phyloP scores from a whole-genome alignment of 2,888 invertebrate species.

The Erebia ligea region DNA sequence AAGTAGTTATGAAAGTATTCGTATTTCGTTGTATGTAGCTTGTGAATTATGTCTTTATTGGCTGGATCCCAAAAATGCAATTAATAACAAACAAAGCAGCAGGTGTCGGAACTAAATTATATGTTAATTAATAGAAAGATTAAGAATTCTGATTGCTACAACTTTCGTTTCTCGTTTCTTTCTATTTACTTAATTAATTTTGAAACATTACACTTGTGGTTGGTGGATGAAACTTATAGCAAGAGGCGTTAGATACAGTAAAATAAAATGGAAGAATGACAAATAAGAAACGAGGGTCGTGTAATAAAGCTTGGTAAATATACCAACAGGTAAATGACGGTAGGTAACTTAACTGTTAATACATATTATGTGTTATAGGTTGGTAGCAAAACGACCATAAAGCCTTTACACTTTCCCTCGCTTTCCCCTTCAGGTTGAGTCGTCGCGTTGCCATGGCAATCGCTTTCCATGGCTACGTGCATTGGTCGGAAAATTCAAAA shows the following conservation, averaged over 20 bases:
- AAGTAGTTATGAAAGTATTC: slow-evolving; percentile 1
- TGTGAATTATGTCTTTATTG: slow-evolving; percentile 34
- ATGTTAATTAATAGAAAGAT: slow-evolving; percentile 20
- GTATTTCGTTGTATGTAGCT: slow-evolving; percentile 20
- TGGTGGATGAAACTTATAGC: too few species aligned
- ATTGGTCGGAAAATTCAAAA: slow-evolving; percentile 83
- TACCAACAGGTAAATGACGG: too few species aligned
- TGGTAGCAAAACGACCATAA: slow-evolving; percentile 42
- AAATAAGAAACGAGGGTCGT: neutral
- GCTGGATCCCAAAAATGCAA: slow-evolving; percentile 29
- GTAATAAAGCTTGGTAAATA: neutral
- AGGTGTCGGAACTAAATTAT: slow-evolving; percentile 35
- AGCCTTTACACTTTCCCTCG: slow-evolving; percentile 77
- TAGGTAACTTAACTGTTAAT: too few species aligned
- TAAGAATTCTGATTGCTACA: neutral
- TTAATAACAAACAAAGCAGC: slow-evolving; percentile 32
- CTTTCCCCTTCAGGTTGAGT: slow-evolving; percentile 70
- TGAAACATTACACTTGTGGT: too few species aligned
- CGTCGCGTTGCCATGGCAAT: slow-evolving; percentile 68
- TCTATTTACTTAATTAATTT: too few species aligned
- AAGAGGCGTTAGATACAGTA: neutral
- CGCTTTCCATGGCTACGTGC: slow-evolving; percentile 75
- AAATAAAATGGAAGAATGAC: neutral
- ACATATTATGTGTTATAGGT: slow-evolving; percentile 13
- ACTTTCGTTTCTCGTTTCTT: too few species aligned